Conservation (phyloP, 2,113 vertebrate species). For the Tilapia sparmanii region DNA sequence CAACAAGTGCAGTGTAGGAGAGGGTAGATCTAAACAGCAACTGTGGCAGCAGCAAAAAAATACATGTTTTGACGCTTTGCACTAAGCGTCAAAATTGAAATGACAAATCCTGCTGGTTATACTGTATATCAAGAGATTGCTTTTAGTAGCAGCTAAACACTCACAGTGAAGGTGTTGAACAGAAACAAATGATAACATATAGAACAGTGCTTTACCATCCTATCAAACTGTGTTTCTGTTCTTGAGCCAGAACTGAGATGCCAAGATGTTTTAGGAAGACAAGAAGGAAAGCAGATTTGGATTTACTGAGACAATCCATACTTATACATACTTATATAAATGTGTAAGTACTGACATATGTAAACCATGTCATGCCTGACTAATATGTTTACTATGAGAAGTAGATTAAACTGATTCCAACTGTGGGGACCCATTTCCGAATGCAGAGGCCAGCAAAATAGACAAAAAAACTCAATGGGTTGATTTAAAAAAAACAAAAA, state of each 20-base stretch:
- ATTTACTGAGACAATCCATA: neutral
- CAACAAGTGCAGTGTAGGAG: conserved; percentile 1
- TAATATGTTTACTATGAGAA: neutral
- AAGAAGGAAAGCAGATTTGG: neutral
- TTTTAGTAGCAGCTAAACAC: neutral
- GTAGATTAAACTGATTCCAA: neutral
- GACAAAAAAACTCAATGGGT: neutral
- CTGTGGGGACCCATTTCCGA: neutral
- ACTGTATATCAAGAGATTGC: neutral
- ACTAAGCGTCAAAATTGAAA: neutral
- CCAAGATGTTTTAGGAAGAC: neutral
- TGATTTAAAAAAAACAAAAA: neutral
- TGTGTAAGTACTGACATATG: neutral
- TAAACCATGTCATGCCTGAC: neutral
- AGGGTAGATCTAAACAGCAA: neutral
- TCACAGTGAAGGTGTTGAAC: neutral
- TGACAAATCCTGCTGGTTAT: neutral
- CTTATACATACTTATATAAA: neutral
- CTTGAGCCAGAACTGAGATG: neutral
- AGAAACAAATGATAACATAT: neutral
- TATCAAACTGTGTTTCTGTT: neutral
- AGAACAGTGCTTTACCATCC: neutral
- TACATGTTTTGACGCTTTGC: neutral
- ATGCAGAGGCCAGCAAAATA: neutral
- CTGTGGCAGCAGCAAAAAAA: neutral